These are phyloP conservation scores for Mustela lutreola DNA, from an alignment of 2,113 vertebrate genomes.

Conservation along the genomic window DNA sequence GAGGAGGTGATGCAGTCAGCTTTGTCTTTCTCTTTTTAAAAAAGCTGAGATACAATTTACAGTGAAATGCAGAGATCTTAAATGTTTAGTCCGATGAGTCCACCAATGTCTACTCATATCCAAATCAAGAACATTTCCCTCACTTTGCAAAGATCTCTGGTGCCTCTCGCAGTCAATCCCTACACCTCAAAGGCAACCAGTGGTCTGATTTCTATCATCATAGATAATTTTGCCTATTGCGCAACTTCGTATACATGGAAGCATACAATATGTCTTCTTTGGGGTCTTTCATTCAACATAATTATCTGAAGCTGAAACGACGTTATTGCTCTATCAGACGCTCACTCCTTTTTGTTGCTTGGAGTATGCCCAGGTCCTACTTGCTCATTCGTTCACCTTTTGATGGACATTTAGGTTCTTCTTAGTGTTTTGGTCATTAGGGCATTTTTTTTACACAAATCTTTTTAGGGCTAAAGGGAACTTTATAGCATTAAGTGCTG, in stretches of 20 bases:
- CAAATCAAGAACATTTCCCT: background rate
- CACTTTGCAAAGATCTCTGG: background rate
- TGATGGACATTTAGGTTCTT: background rate
- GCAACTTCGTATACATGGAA: background rate
- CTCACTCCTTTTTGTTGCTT: background rate
- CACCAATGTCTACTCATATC: background rate
- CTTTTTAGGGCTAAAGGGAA: background rate
- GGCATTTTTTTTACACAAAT: conserved; percentile 37
- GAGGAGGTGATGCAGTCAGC: background rate
- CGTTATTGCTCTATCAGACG: background rate
- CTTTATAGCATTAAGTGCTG: background rate
- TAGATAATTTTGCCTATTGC: background rate
- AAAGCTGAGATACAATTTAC: background rate
- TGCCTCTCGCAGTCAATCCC: background rate
- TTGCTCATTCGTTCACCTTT: background rate
- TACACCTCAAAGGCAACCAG: background rate
- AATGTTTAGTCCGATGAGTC: background rate
- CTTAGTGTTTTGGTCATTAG: background rate
- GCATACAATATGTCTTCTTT: background rate
- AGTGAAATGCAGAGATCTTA: background rate
- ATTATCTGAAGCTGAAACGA: background rate
- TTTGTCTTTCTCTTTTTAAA: background rate
- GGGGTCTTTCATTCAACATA: background rate
- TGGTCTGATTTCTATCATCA: background rate
- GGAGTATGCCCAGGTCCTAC: background rate